Conservation (phyloP, 2,888 invertebrate genomes). For the Drosophila prostipennis region DNA sequence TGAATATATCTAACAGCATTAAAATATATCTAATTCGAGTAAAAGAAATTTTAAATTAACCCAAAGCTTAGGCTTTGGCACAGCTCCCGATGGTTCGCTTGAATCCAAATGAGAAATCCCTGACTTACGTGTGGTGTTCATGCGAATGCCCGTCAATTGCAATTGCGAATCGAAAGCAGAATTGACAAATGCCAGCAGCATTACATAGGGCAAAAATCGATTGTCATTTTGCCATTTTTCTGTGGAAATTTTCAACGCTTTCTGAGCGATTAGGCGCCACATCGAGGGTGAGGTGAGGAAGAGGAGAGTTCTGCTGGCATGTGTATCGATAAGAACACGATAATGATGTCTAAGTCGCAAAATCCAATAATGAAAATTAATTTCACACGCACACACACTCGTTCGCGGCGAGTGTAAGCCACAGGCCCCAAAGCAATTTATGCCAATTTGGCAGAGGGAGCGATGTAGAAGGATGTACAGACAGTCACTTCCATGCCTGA, state of each 20-base stretch:
- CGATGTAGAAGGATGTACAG: background rate
- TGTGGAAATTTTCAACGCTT: conserved; percentile 49
- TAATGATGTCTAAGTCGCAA: conserved; percentile 79
- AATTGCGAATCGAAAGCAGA: background rate
- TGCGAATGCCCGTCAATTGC: conserved; percentile 1
- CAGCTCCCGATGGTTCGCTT: background rate
- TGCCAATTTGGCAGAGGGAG: conserved; percentile 63
- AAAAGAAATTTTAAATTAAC: too few species aligned
- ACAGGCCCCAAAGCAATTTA: conserved; percentile 74
- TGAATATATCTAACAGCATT: too few species aligned
- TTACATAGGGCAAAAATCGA: conserved; percentile 59
- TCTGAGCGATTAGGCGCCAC: conserved; percentile 71
- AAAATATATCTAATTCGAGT: too few species aligned
- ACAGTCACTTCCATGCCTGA: conserved; percentile 65
- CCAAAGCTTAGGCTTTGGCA: too few species aligned
- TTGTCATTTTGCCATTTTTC: conserved; percentile 48
- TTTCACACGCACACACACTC: conserved; percentile 48
- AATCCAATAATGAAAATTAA: conserved; percentile 80
- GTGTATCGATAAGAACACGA: conserved; percentile 73
- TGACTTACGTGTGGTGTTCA: conserved; percentile 8
- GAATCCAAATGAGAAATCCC: background rate
- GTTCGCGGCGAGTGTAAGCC: conserved; percentile 28
- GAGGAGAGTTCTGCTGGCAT: conserved; percentile 9
- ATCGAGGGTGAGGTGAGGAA: conserved; percentile 41
- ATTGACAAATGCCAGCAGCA: conserved; percentile 24